phyloP scores from a whole-genome alignment of 2,797 vertebrate species.

The Aselliscus stoliczkanus region DNA sequence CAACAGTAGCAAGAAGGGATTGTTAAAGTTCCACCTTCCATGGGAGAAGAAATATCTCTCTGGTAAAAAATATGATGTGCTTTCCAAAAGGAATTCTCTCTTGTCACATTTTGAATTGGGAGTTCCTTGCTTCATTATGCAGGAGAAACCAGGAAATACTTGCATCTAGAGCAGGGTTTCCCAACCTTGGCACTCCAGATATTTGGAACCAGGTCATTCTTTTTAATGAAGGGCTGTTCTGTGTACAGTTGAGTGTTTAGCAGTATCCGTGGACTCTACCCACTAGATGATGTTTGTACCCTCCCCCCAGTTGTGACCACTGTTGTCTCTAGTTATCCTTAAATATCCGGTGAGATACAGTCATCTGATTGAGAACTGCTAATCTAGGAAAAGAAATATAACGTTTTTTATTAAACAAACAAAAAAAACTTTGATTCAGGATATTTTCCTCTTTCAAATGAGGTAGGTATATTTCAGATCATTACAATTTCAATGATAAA shows the following conservation, averaged over 20 bases:
- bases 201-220: not conserved
- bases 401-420: not conserved
- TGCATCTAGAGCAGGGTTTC: not conserved
- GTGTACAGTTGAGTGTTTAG: not conserved
- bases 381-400: not conserved
- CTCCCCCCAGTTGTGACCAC: not conserved
- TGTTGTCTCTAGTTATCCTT: not conserved
- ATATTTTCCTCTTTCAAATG: constrained; percentile 22
- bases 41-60: not conserved
- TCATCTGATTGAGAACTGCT: not conserved
- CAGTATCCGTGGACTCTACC: not conserved
- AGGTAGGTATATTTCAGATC: constrained; percentile 5
- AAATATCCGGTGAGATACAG: not conserved
- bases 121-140: not conserved
- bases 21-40: not conserved
- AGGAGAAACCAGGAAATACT: not conserved
- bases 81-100: not conserved
- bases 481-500: constrained; percentile 34
- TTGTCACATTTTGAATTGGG: not conserved
- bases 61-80: not conserved
- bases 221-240: not conserved
- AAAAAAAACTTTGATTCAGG: not conserved
- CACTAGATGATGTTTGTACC: not conserved
- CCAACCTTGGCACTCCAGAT: not conserved
- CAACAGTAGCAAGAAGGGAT: not conserved